phyloP scores from a whole-genome alignment of 2,888 invertebrate genomes.

The Archaeoteleia sp. region DNA sequence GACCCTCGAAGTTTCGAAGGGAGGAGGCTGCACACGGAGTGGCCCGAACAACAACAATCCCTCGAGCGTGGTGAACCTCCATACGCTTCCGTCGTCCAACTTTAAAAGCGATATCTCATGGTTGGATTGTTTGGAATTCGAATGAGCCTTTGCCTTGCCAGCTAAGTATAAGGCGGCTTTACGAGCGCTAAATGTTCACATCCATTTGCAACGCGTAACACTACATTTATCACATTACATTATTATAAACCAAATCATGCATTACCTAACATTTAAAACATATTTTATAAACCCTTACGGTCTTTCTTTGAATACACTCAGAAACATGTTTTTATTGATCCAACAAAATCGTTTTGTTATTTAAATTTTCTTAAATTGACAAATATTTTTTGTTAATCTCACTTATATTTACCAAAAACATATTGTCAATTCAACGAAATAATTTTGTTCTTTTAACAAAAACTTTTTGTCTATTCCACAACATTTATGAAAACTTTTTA shows the following conservation, averaged over 20 bases:
- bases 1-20: constrained; percentile 46
- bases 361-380: too few relatives aligned
- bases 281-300: too few relatives aligned
- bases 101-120: constrained; percentile 55
- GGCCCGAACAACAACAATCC: constrained; percentile 54
- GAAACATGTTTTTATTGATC: too few relatives aligned
- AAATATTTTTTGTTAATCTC: too few relatives aligned
- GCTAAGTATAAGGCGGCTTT: constrained; percentile 48
- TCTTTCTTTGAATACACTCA: too few relatives aligned
- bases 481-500: too few relatives aligned
- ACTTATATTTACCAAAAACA: too few relatives aligned
- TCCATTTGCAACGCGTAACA: constrained; percentile 36
- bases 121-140: constrained; percentile 55
- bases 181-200: constrained; percentile 49
- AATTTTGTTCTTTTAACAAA: too few relatives aligned
- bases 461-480: too few relatives aligned
- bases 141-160: constrained; percentile 50
- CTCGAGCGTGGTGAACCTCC: constrained; percentile 53
- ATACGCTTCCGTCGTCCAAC: constrained; percentile 51
- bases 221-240: constrained; percentile 28
- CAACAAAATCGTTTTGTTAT: too few relatives aligned
- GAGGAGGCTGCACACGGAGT: constrained; percentile 42
- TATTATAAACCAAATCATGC: constrained; percentile 21
- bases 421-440: too few relatives aligned
- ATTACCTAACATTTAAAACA: constrained; percentile 20